These are phyloP conservation scores for Cyphomyrus discorhynchus DNA, from an alignment of 2,113 vertebrate genomes.

Conservation along the genomic window DNA sequence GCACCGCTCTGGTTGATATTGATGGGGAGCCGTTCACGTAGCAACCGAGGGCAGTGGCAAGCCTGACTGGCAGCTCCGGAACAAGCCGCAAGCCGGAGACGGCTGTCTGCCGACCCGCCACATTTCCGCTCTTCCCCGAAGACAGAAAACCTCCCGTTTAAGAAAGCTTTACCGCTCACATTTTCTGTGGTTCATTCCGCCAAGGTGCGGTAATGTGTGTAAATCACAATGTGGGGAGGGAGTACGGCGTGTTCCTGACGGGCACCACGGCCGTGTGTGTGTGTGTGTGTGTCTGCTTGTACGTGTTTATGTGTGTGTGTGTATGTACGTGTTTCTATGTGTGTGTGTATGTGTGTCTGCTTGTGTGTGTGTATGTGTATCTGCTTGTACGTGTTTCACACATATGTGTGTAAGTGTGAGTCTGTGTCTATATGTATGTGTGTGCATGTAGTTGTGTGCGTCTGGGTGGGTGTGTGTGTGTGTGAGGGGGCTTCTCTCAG, in stretches of 20 bases:
- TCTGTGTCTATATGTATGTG: neutral
- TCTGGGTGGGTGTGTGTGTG: neutral
- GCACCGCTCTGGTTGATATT: neutral
- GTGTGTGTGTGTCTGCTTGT: neutral
- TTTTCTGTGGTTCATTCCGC: neutral
- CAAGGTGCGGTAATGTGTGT: neutral
- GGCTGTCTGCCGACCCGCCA: neutral
- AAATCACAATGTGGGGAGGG: too few relatives aligned
- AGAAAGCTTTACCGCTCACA: neutral
- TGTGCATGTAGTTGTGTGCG: neutral
- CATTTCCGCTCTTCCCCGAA: neutral
- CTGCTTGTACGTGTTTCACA: too few relatives aligned
- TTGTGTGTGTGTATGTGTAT: neutral
- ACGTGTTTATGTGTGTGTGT: neutral
- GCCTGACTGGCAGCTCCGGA: neutral
- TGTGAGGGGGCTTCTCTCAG: neutral
- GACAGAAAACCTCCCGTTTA: neutral
- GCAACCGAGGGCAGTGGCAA: neutral
- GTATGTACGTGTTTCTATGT: too few relatives aligned
- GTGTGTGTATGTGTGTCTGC: neutral
- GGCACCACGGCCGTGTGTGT: neutral
- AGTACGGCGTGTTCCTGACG: neutral
- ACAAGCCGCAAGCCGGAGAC: neutral
- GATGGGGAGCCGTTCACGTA: neutral
- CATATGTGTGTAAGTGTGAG: too few relatives aligned